Conservation (phyloP, 2,113 vertebrate genomes). For the Larimichthys crocea region DNA sequence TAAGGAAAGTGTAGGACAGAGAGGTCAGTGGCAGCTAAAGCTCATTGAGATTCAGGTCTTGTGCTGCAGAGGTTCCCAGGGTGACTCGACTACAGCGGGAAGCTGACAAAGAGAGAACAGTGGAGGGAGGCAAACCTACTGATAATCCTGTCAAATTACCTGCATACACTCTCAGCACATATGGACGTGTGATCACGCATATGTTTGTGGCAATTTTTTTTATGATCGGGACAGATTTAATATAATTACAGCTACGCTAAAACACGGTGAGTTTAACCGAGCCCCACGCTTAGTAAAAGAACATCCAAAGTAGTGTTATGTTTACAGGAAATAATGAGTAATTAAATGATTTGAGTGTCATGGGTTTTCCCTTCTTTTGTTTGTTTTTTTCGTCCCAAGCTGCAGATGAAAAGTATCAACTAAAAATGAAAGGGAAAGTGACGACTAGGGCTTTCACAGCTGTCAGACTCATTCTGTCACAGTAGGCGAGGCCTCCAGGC, state of each 20-base stretch:
- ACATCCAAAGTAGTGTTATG: neutral
- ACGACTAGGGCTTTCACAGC: constrained; percentile 61
- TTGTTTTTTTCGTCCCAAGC: neutral
- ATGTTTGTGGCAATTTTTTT: constrained; percentile 10
- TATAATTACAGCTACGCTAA: constrained; percentile 11
- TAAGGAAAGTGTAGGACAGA: constrained; percentile 51
- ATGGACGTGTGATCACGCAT: constrained; percentile 54
- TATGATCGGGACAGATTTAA: constrained; percentile 34
- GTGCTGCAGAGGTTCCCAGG: constrained; percentile 74
- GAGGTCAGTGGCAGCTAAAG: constrained; percentile 64
- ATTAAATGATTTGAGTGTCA: neutral
- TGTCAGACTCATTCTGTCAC: constrained; percentile 78
- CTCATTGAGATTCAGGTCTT: constrained; percentile 79
- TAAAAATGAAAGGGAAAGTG: constrained; percentile 44
- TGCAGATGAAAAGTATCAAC: constrained; percentile 33
- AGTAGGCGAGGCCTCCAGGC: constrained; percentile 39
- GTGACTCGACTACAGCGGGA: constrained; percentile 69
- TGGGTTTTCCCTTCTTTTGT: neutral
- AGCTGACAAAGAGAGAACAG: constrained; percentile 62
- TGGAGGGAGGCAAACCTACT: constrained; percentile 37
- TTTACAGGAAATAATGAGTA: constrained; percentile 4
- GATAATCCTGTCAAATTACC: constrained; percentile 70
- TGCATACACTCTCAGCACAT: constrained; percentile 21
- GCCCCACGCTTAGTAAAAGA: neutral
- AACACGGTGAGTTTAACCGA: neutral